These are phyloP conservation scores for Philopedon plagiatum DNA, from an alignment of 2,888 invertebrate species.

Conservation along the genomic window DNA sequence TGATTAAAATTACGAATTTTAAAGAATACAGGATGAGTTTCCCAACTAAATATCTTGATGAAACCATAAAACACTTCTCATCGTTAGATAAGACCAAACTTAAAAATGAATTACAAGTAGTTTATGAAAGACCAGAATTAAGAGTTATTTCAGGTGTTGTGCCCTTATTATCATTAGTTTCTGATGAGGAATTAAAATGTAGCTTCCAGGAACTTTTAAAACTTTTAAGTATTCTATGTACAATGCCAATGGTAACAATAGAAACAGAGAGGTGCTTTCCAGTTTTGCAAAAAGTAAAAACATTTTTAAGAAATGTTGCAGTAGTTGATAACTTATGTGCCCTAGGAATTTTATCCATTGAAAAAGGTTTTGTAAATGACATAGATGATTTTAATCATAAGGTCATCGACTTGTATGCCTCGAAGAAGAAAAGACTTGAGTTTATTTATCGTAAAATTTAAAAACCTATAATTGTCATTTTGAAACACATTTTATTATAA, in stretches of 20 bases:
- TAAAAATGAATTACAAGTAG: constrained; percentile 1
- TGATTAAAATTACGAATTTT: background rate
- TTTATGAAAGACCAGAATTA: constrained; percentile 14
- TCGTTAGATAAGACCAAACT: constrained; percentile 2
- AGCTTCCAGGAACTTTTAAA: constrained; percentile 31
- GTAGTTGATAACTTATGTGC: background rate
- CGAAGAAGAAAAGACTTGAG: background rate
- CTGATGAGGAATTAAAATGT: constrained; percentile 19
- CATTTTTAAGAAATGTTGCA: constrained; percentile 24
- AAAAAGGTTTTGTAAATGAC: constrained; percentile 7
- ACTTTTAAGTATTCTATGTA: constrained; percentile 26
- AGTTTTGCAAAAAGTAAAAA: constrained; percentile 20
- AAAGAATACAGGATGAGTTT: background rate
- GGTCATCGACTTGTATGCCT: background rate
- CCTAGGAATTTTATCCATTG: constrained; percentile 3
- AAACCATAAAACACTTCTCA: background rate
- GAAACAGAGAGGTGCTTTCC: constrained; percentile 33
- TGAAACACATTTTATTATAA: no score
- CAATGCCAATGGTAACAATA: constrained; percentile 33
- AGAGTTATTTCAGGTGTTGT: background rate
- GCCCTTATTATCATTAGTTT: constrained; percentile 9
- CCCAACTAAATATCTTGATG: background rate
- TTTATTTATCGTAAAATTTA: background rate
- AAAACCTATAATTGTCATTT: no score
- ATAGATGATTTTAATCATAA: constrained; percentile 9